Evolutionary conservation across 2,888 invertebrate species (phyloP), one percentile per base, ranked within the genome.

Genomic region (Xylocampa areola): DNA sequence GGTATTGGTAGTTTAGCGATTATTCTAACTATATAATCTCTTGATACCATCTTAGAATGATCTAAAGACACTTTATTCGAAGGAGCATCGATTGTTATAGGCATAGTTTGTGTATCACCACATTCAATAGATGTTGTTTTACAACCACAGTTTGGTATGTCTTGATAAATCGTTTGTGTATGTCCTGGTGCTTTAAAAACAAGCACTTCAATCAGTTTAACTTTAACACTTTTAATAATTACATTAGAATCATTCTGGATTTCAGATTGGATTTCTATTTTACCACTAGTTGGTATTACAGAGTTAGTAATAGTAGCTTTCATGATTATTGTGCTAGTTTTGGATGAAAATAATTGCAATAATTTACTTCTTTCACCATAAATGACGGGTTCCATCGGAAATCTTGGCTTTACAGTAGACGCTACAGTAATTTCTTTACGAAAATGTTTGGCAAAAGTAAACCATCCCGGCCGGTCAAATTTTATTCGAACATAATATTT

Each of bases 401-500:
- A 36, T 13, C 52, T 67, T 0, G 84, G 79, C 13, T 59, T 77
- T 2, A 85, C 68, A 3, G 64, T 68, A 11, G 83, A 70, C 0
- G 73, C 67, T 0, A 85, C 73, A 4, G 61, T 77, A 0, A 85
- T 75, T 49, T 76, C 76, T 32, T 80, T 83, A 32, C 71, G 76
- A 36, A 75, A 83, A 41, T 65, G 77, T 51, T 80, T 83, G 1
- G 73, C 53, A 2, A 77, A 75, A 27, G 63, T 49, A 4, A 85
- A 79, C 36, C 81, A 59, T 1, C 82, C 82, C 0, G 79, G 70
- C 47, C 63, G 78, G 19, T 82, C 76, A 13, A 85, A 85, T 65
- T 78, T 81, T 21, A 84, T 81, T 0, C 76, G 73, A n/a, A 85
- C 59, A 29, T 82, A 76, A 39, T 85, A 86, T 10, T 52, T 61